phyloP scores from a whole-genome alignment of 2,797 vertebrate species.

The Chromis chromis region DNA sequence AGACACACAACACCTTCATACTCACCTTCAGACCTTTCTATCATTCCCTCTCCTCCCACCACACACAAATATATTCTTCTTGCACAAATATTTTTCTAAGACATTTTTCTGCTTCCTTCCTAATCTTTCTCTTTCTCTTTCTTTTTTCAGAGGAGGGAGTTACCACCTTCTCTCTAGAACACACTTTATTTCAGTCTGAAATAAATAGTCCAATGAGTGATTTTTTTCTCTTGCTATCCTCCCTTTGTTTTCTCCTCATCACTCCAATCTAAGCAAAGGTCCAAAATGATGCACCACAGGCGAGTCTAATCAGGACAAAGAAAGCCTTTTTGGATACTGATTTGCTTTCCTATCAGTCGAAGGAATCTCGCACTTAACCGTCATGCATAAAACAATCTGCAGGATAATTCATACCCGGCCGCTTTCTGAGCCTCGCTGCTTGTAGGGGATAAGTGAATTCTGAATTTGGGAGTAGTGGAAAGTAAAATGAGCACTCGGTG shows the following conservation, averaged over 20 bases:
- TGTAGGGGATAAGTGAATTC: conserved; percentile 52
- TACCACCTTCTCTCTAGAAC: too few relatives aligned
- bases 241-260: conserved; percentile 3
- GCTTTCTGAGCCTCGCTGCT: conserved; percentile 31
- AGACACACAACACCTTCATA: conserved; percentile 51
- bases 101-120: background rate
- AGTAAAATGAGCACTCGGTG: conserved; percentile 47
- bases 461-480: conserved; percentile 52
- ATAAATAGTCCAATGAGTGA: background rate
- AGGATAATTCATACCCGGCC: conserved; percentile 41
- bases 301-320: conserved; percentile 22
- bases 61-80: conserved; percentile 9
- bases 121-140: background rate
- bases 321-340: conserved; percentile 33
- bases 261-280: background rate
- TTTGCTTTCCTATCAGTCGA: conserved; percentile 47
- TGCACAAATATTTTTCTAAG: background rate
- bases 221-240: background rate
- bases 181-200: conserved; percentile 5
- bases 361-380: conserved; percentile 44
- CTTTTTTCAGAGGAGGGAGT: background rate
- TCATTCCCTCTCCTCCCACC: conserved; percentile 13
- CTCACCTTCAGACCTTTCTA: conserved; percentile 25
- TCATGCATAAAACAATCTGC: conserved; percentile 63
- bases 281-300: conserved; percentile 29